These are phyloP conservation scores for Orius insidiosus DNA, from an alignment of 1,140 invertebrate genomes.

Conservation along the genomic window DNA sequence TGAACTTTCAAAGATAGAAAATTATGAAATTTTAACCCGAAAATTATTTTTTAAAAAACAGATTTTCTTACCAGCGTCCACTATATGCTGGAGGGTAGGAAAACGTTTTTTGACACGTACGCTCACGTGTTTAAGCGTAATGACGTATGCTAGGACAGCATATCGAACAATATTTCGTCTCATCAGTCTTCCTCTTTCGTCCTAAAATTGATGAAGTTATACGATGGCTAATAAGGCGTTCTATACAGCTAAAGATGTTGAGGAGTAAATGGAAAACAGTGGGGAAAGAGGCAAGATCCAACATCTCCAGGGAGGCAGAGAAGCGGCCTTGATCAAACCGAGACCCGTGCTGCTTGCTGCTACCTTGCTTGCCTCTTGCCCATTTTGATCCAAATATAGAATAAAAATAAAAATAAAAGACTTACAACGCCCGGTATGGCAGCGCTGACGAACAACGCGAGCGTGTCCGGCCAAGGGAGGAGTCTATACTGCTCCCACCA, in stretches of 20 bases:
- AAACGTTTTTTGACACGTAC: constrained; percentile 75
- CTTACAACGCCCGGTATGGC: constrained; percentile 79
- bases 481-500: constrained; percentile 88
- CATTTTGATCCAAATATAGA: too few relatives aligned
- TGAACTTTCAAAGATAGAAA: too few relatives aligned
- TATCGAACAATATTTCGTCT: constrained; percentile 80
- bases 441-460: constrained; percentile 75
- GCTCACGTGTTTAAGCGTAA: constrained; percentile 70
- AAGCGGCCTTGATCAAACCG: too few relatives aligned
- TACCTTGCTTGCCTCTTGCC: too few relatives aligned
- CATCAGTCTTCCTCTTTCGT: constrained; percentile 69
- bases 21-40: too few relatives aligned
- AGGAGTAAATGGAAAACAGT: too few relatives aligned
- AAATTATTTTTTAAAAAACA: neutral
- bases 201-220: constrained; percentile 33
- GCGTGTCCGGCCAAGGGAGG: constrained; percentile 76
- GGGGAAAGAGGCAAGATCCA: too few relatives aligned
- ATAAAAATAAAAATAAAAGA: constrained; percentile 19
- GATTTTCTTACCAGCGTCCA: constrained; percentile 56
- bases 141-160: constrained; percentile 71
- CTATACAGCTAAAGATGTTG: too few relatives aligned
- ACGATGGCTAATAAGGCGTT: too few relatives aligned
- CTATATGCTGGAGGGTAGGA: constrained; percentile 76
- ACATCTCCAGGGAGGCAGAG: too few relatives aligned
- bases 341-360: too few relatives aligned